A percentile compares a stretch with the other conserved stretches of the same genome.
Conservation (phyloP, 2,797 vertebrate genomes). For the Agapornis canus region DNA sequence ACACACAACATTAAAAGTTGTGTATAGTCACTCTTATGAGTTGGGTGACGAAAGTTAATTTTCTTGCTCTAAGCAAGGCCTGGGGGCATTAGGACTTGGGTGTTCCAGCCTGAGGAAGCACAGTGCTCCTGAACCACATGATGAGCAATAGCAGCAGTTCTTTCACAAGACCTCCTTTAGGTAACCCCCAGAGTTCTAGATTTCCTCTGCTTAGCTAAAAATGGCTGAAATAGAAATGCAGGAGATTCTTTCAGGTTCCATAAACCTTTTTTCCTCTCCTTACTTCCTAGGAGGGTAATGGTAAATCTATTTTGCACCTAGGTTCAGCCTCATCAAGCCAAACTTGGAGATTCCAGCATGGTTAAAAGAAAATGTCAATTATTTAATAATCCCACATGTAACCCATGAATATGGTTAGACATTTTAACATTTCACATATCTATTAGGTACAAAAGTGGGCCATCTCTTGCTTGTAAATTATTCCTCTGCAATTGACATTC, state of each 20-base stretch:
- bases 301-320: neutral
- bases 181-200: neutral
- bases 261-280: neutral
- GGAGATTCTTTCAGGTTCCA: fast-evolving
- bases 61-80: neutral
- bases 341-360: neutral
- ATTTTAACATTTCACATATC: neutral
- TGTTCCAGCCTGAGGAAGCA: neutral
- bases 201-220: neutral
- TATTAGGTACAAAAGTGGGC: neutral
- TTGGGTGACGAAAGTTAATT: neutral
- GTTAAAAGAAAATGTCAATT: neutral
- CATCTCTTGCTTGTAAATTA: neutral
- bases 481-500: neutral
- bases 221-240: neutral
- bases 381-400: neutral
- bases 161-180: neutral
- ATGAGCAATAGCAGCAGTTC: neutral
- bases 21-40: neutral
- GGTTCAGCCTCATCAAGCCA: neutral
- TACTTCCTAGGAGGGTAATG: neutral
- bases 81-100: fast-evolving
- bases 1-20: neutral
- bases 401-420: neutral
- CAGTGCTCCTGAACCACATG: neutral